These are phyloP conservation scores for Lampris megalopsis DNA, from an alignment of 2,113 vertebrate genomes.

Conservation along the genomic window DNA sequence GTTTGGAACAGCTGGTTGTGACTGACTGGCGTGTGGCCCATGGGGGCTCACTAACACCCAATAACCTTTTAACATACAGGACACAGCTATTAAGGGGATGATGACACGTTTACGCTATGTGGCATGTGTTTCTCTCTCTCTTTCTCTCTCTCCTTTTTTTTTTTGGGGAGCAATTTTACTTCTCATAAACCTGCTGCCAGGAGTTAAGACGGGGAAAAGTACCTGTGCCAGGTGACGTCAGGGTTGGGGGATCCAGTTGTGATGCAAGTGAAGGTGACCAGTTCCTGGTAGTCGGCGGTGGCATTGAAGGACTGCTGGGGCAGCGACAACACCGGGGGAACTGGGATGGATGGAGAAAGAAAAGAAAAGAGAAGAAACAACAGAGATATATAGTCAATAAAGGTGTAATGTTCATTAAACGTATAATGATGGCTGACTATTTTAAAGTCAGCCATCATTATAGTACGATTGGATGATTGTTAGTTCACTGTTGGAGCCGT, in stretches of 20 bases:
- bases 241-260: conserved; percentile 93
- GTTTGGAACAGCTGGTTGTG: conserved; percentile 31
- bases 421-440: too few species aligned
- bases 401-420: too few species aligned
- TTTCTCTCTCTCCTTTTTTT: too few species aligned
- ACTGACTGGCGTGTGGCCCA: conserved; percentile 29
- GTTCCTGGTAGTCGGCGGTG: conserved; percentile 94
- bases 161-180: too few species aligned
- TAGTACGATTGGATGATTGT: too few species aligned
- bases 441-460: too few species aligned
- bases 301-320: conserved; percentile 94
- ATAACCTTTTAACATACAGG: neutral
- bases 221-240: conserved; percentile 94
- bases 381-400: too few species aligned
- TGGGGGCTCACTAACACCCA: conserved; percentile 36
- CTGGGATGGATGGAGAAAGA: conserved; percentile 74
- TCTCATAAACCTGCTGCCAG: too few species aligned
- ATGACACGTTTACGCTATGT: too few species aligned
- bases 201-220: conserved; percentile 10
- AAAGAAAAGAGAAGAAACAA: neutral
- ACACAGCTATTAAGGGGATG: conserved; percentile 20
- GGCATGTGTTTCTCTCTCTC: too few species aligned
- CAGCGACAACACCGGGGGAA: conserved; percentile 89
- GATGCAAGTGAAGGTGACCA: conserved; percentile 89
- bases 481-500: too few species aligned